Percentiles rank a stretch among this genome's conserved stretches.
Evolutionary conservation across 2,797 vertebrate genomes (phyloP).

Genomic region (Aratinga solstitialis): DNA sequence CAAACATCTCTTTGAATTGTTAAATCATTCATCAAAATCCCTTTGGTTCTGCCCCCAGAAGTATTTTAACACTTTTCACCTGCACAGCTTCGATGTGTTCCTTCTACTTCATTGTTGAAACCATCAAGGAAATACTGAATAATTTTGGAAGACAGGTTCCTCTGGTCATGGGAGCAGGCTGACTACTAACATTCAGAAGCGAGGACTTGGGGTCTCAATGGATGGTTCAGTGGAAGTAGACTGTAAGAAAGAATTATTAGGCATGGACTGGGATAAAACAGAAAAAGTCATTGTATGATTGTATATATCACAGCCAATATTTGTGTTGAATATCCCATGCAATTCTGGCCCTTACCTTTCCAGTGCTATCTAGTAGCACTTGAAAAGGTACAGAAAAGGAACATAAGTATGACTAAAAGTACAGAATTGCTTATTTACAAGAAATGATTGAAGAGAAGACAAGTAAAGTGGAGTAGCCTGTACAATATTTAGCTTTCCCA

Average conservation of each 20-base stretch:
- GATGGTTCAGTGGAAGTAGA: not conserved
- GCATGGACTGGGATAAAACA: not conserved
- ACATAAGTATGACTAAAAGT: not conserved
- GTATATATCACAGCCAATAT: not conserved
- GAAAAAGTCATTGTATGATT: not conserved
- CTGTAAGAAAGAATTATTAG: not conserved
- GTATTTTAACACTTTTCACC: not conserved
- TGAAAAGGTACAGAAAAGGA: not conserved
- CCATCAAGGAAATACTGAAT: not conserved
- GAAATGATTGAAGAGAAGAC: not conserved
- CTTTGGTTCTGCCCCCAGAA: not conserved
- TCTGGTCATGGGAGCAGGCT: not conserved
- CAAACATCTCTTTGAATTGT: not conserved
- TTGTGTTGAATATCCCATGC: not conserved
- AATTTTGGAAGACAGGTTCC: not conserved
- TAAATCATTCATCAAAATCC: not conserved
- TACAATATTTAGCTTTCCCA: not conserved
- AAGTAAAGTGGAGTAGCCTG: not conserved
- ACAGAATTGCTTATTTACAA: not conserved
- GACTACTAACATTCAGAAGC: not conserved
- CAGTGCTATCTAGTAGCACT: not conserved
- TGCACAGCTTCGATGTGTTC: not conserved
- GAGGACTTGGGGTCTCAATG: not conserved
- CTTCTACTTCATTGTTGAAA: not conserved
- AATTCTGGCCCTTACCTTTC: not conserved